Evolutionary conservation across 1,140 invertebrate genomes (phyloP).

Genomic region (Tetramorium parvispinum): DNA sequence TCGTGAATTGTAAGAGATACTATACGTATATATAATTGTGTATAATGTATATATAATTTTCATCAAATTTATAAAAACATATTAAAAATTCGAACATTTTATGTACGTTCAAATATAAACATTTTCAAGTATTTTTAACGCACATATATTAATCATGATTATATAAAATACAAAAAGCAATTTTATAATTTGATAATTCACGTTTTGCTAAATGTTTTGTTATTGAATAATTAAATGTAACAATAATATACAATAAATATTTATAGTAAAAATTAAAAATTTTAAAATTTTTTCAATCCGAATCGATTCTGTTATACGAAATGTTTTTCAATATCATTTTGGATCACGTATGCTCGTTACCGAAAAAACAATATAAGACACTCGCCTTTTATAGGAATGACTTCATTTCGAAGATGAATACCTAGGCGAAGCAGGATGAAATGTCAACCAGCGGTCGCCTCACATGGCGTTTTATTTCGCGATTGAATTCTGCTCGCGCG

Average conservation of each 20-base stretch:
- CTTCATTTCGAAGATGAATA: constrained; percentile 30
- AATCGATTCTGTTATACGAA: not conserved
- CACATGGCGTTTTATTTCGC: constrained; percentile 47
- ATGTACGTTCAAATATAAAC: not conserved
- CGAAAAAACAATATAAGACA: constrained; percentile 2
- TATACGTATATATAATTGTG: not conserved
- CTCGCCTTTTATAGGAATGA: not conserved
- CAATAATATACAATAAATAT: not conserved
- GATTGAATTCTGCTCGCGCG: constrained; percentile 63
- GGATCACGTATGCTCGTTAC: constrained; percentile 3
- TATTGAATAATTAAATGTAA: not conserved
- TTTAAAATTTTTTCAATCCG: not conserved
- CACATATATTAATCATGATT: too few relatives aligned
- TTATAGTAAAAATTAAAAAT: not conserved
- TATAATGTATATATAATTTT: not conserved
- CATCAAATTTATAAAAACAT: not conserved
- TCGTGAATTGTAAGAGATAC: not conserved
- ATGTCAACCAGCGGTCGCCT: constrained; percentile 6
- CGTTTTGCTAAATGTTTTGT: not conserved
- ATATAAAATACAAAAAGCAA: not conserved
- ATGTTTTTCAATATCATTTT: constrained; percentile 24
- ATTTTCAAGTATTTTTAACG: not conserved
- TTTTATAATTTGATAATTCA: not conserved
- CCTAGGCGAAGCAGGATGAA: not conserved
- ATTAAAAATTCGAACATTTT: not conserved